Evolutionary conservation across 2,113 vertebrate genomes (phyloP).

Genomic region (Melanerpes aurifrons): DNA sequence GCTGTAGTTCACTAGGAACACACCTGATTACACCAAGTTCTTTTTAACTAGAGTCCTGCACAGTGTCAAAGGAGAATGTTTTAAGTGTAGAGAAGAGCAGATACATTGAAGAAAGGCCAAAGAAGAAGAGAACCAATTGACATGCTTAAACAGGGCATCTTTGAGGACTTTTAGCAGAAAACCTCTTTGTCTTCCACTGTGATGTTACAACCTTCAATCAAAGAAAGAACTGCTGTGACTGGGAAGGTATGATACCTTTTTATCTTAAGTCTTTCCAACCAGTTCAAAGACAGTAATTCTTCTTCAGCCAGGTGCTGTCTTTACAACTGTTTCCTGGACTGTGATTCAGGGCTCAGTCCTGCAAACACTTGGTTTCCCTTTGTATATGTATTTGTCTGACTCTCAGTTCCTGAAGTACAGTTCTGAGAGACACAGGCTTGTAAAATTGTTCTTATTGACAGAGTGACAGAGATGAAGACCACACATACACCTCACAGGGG

Average conservation of each 20-base stretch:
- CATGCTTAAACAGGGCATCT: slow-evolving; percentile 59
- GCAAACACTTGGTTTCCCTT: not conserved
- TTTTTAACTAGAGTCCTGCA: slow-evolving; percentile 52
- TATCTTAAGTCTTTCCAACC: not conserved
- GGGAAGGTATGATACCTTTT: not conserved
- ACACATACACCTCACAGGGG: not conserved
- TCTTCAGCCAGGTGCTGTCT: not conserved
- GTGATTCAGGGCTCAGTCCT: not conserved
- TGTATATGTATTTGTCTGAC: not conserved
- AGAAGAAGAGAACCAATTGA: slow-evolving; percentile 67
- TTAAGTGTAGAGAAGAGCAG: slow-evolving; percentile 65
- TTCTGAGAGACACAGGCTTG: not conserved
- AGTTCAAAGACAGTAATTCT: not conserved
- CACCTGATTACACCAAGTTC: slow-evolving; percentile 72
- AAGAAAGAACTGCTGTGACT: not conserved
- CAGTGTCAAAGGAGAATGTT: slow-evolving; percentile 75
- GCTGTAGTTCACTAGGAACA: slow-evolving; percentile 42
- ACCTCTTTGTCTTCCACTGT: slow-evolving; percentile 41
- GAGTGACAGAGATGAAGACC: not conserved
- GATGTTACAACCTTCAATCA: slow-evolving; percentile 48
- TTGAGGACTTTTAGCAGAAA: slow-evolving; percentile 60
- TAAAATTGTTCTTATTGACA: not conserved
- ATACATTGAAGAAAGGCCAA: slow-evolving; percentile 66
- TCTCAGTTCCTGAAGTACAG: not conserved
- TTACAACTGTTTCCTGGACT: not conserved